phyloP scores from a whole-genome alignment of 2,797 vertebrate genomes.

The Fringilla coelebs region DNA sequence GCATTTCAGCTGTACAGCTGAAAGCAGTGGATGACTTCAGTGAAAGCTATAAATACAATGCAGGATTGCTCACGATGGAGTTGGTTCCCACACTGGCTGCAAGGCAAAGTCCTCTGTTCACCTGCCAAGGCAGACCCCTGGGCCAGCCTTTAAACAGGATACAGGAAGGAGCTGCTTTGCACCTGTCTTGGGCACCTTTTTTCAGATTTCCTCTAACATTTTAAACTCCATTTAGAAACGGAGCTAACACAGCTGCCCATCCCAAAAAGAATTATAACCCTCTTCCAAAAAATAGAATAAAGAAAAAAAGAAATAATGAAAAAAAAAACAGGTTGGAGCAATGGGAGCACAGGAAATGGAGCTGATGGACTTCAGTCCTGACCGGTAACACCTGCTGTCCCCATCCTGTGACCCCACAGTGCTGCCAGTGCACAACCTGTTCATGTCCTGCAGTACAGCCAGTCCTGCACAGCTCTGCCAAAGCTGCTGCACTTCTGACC shows the following conservation, averaged over 20 bases:
- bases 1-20: neutral
- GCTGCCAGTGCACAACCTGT: neutral
- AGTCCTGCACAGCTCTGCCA: constrained; percentile 1
- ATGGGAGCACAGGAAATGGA: neutral
- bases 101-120: constrained; percentile 19
- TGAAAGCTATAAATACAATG: neutral
- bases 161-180: constrained; percentile 25
- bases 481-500: neutral
- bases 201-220: constrained; percentile 38
- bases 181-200: constrained; percentile 25
- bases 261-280: neutral
- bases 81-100: neutral
- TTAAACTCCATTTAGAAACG: neutral
- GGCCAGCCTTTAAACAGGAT: constrained; percentile 24
- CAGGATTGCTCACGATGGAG: neutral
- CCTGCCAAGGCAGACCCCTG: neutral
- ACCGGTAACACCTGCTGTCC: constrained; percentile 39
- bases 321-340: neutral
- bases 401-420: neutral
- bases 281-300: neutral
- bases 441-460: neutral
- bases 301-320: neutral
- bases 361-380: neutral
- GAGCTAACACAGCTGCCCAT: neutral
- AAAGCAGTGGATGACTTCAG: neutral